phyloP scores from a whole-genome alignment of 2,888 invertebrate genomes.

The Rhamnusium bicolor region DNA sequence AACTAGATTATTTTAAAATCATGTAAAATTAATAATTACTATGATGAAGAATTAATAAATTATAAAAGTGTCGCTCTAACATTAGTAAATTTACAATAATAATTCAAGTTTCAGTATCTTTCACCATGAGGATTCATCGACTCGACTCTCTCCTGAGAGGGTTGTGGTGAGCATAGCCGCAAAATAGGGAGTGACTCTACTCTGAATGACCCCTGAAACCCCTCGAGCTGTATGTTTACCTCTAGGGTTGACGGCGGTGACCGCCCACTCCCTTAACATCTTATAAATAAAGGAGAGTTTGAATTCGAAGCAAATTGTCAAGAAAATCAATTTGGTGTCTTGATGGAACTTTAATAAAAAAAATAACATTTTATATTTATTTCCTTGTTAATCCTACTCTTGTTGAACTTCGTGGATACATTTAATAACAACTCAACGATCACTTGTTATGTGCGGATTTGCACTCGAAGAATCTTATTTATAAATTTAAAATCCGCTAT shows the following conservation, averaged over 20 bases:
- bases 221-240: conserved; percentile 16
- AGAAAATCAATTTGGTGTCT: conserved; percentile 41
- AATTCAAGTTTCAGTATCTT: background rate
- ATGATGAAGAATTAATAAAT: background rate
- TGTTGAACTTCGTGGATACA: too few species aligned
- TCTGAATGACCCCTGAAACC: conserved; percentile 3
- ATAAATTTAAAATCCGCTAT: too few species aligned
- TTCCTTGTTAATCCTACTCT: too few species aligned
- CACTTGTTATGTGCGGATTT: too few species aligned
- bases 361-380: too few species aligned
- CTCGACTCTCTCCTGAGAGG: conserved; percentile 5
- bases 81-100: background rate
- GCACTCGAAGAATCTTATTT: too few species aligned
- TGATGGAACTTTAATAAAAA: conserved; percentile 38
- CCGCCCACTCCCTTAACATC: conserved; percentile 14
- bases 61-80: too few species aligned
- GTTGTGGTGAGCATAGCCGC: background rate
- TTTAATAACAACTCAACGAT: too few species aligned
- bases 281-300: conserved; percentile 36
- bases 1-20: too few species aligned
- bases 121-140: background rate
- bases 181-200: background rate
- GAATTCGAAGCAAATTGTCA: conserved; percentile 37
- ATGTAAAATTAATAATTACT: too few species aligned
- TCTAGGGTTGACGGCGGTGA: background rate